These are phyloP conservation scores for Pseudonaja textilis DNA, from an alignment of 2,113 vertebrate genomes.

Conservation along the genomic window DNA sequence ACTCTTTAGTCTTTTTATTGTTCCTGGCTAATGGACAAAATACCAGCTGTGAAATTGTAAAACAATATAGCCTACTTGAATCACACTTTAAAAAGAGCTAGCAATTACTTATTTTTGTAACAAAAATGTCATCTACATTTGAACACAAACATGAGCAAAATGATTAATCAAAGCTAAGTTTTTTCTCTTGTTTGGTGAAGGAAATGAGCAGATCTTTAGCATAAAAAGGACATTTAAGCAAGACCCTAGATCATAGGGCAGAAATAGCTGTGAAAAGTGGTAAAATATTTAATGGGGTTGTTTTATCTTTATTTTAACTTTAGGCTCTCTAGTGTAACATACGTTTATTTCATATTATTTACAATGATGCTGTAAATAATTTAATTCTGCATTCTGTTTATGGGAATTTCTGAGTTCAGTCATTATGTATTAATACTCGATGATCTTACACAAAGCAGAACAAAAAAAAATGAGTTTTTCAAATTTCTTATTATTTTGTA, in stretches of 20 bases:
- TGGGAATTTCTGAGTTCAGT: not conserved
- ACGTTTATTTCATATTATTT: not conserved
- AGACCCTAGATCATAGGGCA: not conserved
- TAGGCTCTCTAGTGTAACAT: not conserved
- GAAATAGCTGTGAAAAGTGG: not conserved
- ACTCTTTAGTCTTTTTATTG: conserved; percentile 57
- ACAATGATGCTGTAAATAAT: not conserved
- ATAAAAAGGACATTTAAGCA: not conserved
- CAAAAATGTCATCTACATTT: not conserved
- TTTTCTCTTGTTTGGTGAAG: not conserved
- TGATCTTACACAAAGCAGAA: not conserved
- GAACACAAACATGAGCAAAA: not conserved
- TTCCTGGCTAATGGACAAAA: conserved; percentile 38
- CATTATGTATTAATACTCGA: not conserved
- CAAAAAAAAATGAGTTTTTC: not conserved
- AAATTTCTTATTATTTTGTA: not conserved
- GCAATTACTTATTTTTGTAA: conserved; percentile 18
- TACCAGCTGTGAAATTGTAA: conserved; percentile 35
- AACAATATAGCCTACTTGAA: conserved; percentile 41
- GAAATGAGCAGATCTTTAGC: not conserved
- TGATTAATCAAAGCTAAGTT: not conserved
- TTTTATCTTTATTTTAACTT: conserved; percentile 11
- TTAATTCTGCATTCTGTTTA: not conserved
- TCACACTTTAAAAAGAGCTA: not conserved
- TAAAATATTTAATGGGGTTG: not conserved